Evolutionary conservation across 2,888 invertebrate genomes (phyloP).

Genomic region (Chrysina gloriosa): DNA sequence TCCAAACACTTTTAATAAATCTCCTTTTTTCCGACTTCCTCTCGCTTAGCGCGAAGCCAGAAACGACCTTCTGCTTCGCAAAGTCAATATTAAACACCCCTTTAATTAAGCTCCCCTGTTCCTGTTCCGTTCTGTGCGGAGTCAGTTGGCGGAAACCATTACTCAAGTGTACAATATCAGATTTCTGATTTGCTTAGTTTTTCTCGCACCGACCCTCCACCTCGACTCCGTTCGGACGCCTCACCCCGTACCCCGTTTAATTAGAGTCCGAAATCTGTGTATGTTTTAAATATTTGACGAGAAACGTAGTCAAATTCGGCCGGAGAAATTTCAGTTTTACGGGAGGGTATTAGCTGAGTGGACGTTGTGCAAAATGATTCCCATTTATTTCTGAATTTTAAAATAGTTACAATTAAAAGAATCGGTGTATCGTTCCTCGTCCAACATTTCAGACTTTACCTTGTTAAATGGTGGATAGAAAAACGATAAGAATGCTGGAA

Average conservation of each 20-base stretch:
- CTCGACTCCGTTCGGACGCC: background rate
- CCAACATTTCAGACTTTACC: no score
- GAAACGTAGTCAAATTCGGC: no score
- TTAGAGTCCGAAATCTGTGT: background rate
- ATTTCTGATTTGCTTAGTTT: slow-evolving; percentile 4
- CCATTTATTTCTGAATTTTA: no score
- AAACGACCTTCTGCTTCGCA: background rate
- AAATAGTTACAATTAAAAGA: no score
- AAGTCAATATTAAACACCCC: background rate
- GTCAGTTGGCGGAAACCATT: slow-evolving; percentile 22
- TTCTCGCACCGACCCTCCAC: background rate
- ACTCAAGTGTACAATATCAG: slow-evolving; percentile 24
- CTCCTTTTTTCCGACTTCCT: background rate
- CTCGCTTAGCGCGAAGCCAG: background rate
- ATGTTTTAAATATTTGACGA: slow-evolving; percentile 14
- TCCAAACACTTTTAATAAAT: background rate
- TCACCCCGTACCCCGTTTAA: background rate
- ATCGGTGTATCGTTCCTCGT: no score
- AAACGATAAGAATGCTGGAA: no score
- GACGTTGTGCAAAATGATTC: no score
- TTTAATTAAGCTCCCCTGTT: background rate
- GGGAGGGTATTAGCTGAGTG: no score
- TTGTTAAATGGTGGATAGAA: no score
- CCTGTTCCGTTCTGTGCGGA: slow-evolving; percentile 19
- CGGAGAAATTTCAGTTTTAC: no score